phyloP scores from a whole-genome alignment of 2,113 vertebrate genomes.

The Otolemur garnettii region DNA sequence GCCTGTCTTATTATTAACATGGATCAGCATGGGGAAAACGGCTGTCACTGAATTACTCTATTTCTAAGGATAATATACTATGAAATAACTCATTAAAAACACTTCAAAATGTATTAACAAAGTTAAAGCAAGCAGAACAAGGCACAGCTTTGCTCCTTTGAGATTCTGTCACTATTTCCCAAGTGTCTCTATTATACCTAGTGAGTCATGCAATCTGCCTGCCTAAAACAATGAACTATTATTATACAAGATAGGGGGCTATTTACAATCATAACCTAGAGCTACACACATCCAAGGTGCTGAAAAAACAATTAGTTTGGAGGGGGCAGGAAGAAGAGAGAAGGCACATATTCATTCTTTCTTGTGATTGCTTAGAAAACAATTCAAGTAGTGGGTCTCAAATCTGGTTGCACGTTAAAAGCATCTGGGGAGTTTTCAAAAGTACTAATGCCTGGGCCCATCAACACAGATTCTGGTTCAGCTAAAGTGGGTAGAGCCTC shows the following conservation, averaged over 20 bases:
- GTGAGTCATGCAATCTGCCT: background rate
- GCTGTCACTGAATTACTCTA: slow-evolving; percentile 43
- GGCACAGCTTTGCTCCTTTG: slow-evolving; percentile 33
- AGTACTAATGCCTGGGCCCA: slow-evolving; percentile 3
- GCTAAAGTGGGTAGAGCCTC: background rate
- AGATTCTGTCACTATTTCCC: slow-evolving; percentile 32
- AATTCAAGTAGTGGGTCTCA: slow-evolving; percentile 58
- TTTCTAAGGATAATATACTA: slow-evolving; percentile 53
- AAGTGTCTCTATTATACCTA: slow-evolving; percentile 39
- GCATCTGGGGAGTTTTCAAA: slow-evolving; percentile 41
- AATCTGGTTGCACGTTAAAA: slow-evolving; percentile 48
- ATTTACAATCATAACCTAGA: slow-evolving; percentile 41
- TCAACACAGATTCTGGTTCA: slow-evolving; percentile 46
- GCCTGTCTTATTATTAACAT: slow-evolving; percentile 10
- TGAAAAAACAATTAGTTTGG: slow-evolving; percentile 19
- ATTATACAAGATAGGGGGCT: slow-evolving; percentile 19
- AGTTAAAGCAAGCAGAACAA: slow-evolving; percentile 62
- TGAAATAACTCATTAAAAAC: slow-evolving; percentile 58
- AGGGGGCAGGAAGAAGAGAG: slow-evolving; percentile 35
- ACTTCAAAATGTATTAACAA: slow-evolving; percentile 57
- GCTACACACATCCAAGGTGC: slow-evolving; percentile 10
- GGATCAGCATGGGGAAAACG: background rate
- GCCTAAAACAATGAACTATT: slow-evolving; percentile 51
- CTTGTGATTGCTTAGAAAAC: slow-evolving; percentile 29
- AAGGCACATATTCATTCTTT: slow-evolving; percentile 23